Evolutionary conservation across 2,113 vertebrate genomes (phyloP), one percentile per base, ranked within the genome.

Genomic region (Limnothrissa miodon): DNA sequence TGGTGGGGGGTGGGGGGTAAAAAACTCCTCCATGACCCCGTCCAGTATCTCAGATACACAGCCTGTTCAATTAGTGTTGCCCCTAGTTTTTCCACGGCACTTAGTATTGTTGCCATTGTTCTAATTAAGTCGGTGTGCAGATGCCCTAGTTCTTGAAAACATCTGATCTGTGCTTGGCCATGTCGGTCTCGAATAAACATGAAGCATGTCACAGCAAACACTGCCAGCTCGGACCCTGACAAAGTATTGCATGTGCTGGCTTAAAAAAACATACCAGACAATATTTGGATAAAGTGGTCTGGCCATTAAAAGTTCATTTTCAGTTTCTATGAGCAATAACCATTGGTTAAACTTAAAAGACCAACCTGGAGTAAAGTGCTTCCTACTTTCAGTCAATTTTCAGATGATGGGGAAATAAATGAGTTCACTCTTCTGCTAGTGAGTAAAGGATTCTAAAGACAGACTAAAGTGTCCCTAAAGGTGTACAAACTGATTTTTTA

Each of bases 71-170:
- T 51, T 59, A 42, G 42, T 46, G 74, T 44, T 45, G 70, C 29
- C 59, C n/a, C 29, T 25, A 42, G 17, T 74, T 78, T 78, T 86
- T 81, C 51, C 56, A 33, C 42, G 44, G 33, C 51, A 1, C 45
- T 56, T 56, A 56, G 80, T 81, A 42, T 78, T 53, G 45, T 70
- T 82, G 33, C 15, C 59, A 66, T 85, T 85, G 70, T 82, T 85
- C 81, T 70, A 85, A 78, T 74, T 25, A 83, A 83, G 78, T n/a
- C 23, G 51, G 46, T 7, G 25, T 53, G 74, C 33, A 66, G 51
- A 70, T 83, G 81, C 39, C 78, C 81, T 83, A 80, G 33, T 83
- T 85, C 81, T 78, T 45, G 21, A 39, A n/a, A 17, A 66, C n/a
- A 66, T 66, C 59, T 29, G n/a, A 66, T 66, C 6, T 66, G 10